Evolutionary conservation across 92 coral and sea anemone species (phyloP).

Genomic region (Epizoanthus ramosus): DNA sequence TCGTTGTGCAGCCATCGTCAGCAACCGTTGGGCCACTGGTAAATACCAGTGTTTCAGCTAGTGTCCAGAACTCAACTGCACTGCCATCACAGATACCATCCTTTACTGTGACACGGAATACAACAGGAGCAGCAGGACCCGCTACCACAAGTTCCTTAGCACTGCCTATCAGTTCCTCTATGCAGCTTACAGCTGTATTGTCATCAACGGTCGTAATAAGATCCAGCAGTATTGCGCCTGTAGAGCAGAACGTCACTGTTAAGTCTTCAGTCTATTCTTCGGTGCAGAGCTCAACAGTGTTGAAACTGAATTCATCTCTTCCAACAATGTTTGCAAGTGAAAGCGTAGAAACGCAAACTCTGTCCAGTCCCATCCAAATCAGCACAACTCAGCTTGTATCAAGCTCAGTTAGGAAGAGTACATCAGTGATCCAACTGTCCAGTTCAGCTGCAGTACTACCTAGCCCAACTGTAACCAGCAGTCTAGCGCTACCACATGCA

Average conservation of each 20-base stretch:
- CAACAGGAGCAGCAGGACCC: not conserved
- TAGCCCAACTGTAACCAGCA: conserved; percentile 12
- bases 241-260: not conserved
- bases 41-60: not conserved
- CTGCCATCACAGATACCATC: not conserved
- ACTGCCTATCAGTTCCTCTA: not conserved
- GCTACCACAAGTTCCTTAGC: not conserved
- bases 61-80: not conserved
- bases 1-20: not conserved
- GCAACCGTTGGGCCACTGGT: not conserved
- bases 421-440: not conserved
- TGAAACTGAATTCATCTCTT: conserved; percentile 10
- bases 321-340: not conserved
- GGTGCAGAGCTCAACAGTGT: not conserved
- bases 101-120: not conserved
- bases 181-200: not conserved
- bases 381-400: not conserved
- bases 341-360: not conserved
- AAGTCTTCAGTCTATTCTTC: not conserved
- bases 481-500: not conserved
- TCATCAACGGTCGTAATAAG: not conserved
- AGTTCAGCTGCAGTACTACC: not conserved
- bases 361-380: not conserved
- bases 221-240: not conserved
- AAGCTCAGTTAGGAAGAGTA: not conserved